Conservation (phyloP, 2,888 invertebrate species). For the Trachelus stipa region DNA sequence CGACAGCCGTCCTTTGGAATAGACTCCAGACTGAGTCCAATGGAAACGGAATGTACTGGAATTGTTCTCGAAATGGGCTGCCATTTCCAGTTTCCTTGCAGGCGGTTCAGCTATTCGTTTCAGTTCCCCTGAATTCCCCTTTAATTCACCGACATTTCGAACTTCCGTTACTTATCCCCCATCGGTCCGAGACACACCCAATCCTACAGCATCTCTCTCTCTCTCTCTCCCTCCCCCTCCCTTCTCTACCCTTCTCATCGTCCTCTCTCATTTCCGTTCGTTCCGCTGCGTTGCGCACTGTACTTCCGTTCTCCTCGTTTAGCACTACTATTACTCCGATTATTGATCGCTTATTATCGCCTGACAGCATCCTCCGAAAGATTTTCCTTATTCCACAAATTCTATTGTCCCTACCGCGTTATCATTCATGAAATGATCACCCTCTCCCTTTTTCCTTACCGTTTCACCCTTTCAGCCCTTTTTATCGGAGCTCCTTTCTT, state of each 20-base stretch:
- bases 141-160: background rate
- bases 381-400: background rate
- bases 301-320: constrained; percentile 11
- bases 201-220: constrained; percentile 4
- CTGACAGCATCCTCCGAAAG: background rate
- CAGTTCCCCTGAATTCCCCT: background rate
- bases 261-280: constrained; percentile 1
- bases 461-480: background rate
- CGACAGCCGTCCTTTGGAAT: background rate
- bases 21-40: background rate
- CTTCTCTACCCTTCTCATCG: background rate
- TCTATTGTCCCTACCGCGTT: background rate
- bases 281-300: constrained; percentile 12
- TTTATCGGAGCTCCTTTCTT: background rate
- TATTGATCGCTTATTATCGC: background rate
- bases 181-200: background rate
- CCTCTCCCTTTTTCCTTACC: constrained; percentile 5
- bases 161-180: background rate
- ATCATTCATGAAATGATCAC: background rate
- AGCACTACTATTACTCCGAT: constrained; percentile 7
- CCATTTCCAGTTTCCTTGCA: background rate
- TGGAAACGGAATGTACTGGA: background rate
- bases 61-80: background rate
- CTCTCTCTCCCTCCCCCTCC: background rate
- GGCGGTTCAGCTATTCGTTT: background rate